Evolutionary conservation across 2,113 vertebrate genomes (phyloP).

Genomic region (Xyrauchen texanus): DNA sequence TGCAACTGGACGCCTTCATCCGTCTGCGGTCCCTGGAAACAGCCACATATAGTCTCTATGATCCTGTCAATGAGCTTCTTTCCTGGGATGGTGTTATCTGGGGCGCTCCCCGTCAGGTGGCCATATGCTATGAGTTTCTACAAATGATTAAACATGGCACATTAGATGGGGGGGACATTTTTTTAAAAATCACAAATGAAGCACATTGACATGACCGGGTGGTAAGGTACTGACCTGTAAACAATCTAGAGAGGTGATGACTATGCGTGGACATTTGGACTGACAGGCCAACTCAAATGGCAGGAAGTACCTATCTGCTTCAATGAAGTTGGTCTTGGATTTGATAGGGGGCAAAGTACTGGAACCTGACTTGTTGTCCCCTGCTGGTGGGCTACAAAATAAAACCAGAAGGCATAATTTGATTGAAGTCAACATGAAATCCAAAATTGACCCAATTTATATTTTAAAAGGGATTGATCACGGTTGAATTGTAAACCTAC

Average conservation of each 20-base stretch:
- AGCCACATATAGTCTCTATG: conserved; percentile 99
- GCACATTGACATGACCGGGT: conserved; percentile 22
- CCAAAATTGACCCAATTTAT: too few relatives aligned
- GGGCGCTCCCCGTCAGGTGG: conserved; percentile 95
- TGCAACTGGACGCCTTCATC: conserved; percentile 97
- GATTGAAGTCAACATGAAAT: too few relatives aligned
- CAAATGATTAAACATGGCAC: conserved; percentile 31
- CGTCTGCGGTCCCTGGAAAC: conserved; percentile 97
- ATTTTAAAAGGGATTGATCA: too few relatives aligned
- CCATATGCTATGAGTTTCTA: conserved; percentile 99
- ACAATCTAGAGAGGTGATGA: conserved; percentile 97
- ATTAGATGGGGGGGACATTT: too few relatives aligned
- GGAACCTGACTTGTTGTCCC: conserved; percentile 90
- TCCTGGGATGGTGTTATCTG: conserved; percentile 95
- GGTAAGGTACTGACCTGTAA: conserved; percentile 88
- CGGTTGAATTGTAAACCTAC: too few relatives aligned
- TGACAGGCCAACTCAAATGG: conserved; percentile 98
- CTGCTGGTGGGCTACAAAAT: conserved; percentile 83
- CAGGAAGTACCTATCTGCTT: conserved; percentile 98
- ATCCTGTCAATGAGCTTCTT: conserved; percentile 99
- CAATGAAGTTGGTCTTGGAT: conserved; percentile 96
- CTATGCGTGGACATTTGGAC: conserved; percentile 98
- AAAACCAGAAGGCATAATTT: not conserved
- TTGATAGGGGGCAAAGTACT: conserved; percentile 97
- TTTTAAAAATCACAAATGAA: not conserved